Percentiles rank a stretch among this genome's conserved stretches.
Conservation (phyloP, 1,140 invertebrate genomes). For the Lasioglossum baleicum region DNA sequence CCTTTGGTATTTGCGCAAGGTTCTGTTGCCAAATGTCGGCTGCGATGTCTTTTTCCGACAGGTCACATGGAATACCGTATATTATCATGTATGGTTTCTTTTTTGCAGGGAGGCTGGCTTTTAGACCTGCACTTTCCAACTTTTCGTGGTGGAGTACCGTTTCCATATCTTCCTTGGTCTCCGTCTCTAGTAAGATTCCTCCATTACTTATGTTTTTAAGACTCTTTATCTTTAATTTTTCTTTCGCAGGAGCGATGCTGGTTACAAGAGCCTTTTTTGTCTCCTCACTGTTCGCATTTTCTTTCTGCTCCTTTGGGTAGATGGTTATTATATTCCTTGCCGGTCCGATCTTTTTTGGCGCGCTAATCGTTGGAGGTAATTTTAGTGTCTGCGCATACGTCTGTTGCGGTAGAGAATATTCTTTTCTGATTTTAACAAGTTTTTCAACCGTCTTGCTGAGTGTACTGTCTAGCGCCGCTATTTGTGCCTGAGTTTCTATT, state of each 20-base stretch:
- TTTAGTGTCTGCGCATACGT: background rate
- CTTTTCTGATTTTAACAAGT: no score
- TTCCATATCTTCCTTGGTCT: background rate
- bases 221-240: background rate
- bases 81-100: background rate
- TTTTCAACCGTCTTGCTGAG: no score
- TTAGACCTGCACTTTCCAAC: background rate
- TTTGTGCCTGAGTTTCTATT: no score
- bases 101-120: background rate
- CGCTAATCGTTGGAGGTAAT: background rate
- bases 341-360: background rate
- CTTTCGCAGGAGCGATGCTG: background rate
- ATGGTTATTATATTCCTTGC: background rate
- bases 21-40: background rate
- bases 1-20: no score
- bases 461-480: no score
- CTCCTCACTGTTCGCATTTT: background rate
- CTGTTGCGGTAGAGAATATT: no score
- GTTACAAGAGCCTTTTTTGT: background rate
- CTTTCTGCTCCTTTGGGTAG: background rate
- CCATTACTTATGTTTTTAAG: background rate
- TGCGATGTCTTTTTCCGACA: background rate
- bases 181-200: background rate
- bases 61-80: background rate
- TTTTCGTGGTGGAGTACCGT: background rate